Evolutionary conservation across 2,797 vertebrate genomes (phyloP).

Genomic region (Borostomias antarcticus): DNA sequence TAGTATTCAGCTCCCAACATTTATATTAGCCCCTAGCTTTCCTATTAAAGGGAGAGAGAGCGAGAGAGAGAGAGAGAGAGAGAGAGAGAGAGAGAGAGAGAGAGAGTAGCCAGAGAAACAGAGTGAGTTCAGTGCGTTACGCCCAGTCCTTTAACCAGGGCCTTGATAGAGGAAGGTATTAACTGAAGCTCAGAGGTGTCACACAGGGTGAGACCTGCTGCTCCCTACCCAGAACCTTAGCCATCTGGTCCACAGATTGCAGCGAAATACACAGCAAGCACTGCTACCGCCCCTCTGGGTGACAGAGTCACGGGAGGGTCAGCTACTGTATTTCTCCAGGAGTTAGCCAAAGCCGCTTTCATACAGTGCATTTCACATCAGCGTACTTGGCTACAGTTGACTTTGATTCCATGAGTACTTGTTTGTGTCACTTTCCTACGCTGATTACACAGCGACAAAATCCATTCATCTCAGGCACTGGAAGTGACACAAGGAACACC

Average conservation of each 20-base stretch:
- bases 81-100: too few relatives aligned
- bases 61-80: too few relatives aligned
- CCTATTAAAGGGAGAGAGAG: slow-evolving; percentile 6
- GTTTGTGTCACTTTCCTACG: slow-evolving; percentile 47
- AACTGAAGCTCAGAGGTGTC: slow-evolving; percentile 71
- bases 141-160: slow-evolving; percentile 66
- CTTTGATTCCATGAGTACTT: slow-evolving; percentile 37
- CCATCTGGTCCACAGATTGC: slow-evolving; percentile 92
- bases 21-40: slow-evolving; percentile 30
- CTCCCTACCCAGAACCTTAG: slow-evolving; percentile 82
- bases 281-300: slow-evolving; percentile 84
- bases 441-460: slow-evolving; percentile 49
- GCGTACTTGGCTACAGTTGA: slow-evolving; percentile 42
- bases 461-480: slow-evolving; percentile 38
- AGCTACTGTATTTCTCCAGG: slow-evolving; percentile 70
- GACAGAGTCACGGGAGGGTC: slow-evolving; percentile 84
- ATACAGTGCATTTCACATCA: slow-evolving; percentile 77
- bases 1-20: slow-evolving; percentile 22
- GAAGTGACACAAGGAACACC: slow-evolving; percentile 40
- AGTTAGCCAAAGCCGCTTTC: slow-evolving; percentile 81
- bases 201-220: slow-evolving; percentile 81
- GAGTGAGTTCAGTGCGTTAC: slow-evolving; percentile 55
- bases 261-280: slow-evolving; percentile 74
- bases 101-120: too few relatives aligned
- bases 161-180: slow-evolving; percentile 71